Conservation (phyloP, 2,888 invertebrate genomes). For the Frankliniella fusca region DNA sequence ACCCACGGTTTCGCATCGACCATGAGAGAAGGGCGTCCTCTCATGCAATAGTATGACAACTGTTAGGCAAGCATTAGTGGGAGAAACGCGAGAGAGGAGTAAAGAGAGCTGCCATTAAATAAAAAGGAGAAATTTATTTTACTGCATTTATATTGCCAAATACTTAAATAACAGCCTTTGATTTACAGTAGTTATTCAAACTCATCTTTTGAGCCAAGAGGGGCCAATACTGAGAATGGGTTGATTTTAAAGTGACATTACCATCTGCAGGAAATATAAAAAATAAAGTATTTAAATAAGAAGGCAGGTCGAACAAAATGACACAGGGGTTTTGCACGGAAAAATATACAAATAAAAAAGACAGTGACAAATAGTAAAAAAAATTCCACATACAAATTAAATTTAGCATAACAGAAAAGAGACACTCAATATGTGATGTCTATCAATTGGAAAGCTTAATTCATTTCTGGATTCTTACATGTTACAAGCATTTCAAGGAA, state of each 20-base stretch:
- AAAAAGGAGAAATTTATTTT: background rate
- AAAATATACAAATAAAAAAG: background rate
- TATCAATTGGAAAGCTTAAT: background rate
- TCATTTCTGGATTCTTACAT: conserved; percentile 20
- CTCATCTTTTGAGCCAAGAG: background rate
- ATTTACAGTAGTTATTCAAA: background rate
- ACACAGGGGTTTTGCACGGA: background rate
- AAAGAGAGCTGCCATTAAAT: background rate
- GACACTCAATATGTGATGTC: background rate
- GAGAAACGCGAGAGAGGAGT: too few species aligned
- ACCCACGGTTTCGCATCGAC: too few species aligned
- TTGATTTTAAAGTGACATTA: background rate
- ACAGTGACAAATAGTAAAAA: background rate
- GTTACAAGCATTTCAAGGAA: background rate
- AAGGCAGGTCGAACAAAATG: background rate
- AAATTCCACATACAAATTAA: conserved; percentile 6
- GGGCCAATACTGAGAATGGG: background rate
- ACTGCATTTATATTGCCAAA: background rate
- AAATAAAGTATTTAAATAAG: background rate
- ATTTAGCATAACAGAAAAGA: background rate
- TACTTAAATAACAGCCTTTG: background rate
- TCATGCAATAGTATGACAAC: too few species aligned
- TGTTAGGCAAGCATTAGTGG: too few species aligned
- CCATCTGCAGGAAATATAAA: background rate
- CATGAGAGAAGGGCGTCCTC: too few species aligned